A percentile compares a stretch with the other conserved stretches of the same genome.
Evolutionary conservation across 1,140 invertebrate species (phyloP).

Genomic region (Brachystomella parvula): DNA sequence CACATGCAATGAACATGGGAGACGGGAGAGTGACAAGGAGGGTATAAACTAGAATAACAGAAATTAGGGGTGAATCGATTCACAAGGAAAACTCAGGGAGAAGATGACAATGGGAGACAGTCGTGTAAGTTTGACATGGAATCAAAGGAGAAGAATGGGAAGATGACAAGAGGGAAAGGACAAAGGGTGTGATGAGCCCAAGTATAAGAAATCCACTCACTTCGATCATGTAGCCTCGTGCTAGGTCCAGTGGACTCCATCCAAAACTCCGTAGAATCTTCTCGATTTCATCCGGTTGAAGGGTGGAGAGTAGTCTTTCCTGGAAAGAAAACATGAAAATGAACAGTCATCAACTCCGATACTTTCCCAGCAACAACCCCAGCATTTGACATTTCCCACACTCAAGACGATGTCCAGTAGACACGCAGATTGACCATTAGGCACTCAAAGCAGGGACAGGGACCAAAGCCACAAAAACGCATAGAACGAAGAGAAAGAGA

Average conservation of each 20-base stretch:
- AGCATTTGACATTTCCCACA: conserved; percentile 4
- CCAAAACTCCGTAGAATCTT: conserved; percentile 73
- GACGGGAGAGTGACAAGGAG: too few species aligned
- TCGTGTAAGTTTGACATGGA: too few species aligned
- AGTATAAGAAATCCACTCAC: conserved; percentile 44
- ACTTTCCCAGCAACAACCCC: background rate
- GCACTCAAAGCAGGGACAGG: background rate
- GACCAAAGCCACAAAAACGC: too few species aligned
- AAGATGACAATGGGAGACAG: too few species aligned
- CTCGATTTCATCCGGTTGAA: conserved; percentile 67
- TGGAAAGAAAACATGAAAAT: conserved; percentile 45
- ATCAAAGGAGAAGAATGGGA: too few species aligned
- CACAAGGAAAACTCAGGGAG: too few species aligned
- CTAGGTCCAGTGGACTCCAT: conserved; percentile 79
- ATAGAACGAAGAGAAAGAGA: too few species aligned
- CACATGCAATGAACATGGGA: background rate
- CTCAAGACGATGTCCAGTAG: background rate
- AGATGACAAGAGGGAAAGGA: too few species aligned
- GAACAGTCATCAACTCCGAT: background rate
- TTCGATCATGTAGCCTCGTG: conserved; percentile 75
- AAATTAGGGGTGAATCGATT: too few species aligned
- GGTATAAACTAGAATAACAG: too few species aligned
- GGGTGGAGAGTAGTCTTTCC: conserved; percentile 69
- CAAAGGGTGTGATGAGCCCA: too few species aligned
- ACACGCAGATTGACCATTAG: conserved; percentile 1